These are phyloP conservation scores for Chloroceryle amazona DNA, from an alignment of 2,797 vertebrate species.

Conservation along the genomic window DNA sequence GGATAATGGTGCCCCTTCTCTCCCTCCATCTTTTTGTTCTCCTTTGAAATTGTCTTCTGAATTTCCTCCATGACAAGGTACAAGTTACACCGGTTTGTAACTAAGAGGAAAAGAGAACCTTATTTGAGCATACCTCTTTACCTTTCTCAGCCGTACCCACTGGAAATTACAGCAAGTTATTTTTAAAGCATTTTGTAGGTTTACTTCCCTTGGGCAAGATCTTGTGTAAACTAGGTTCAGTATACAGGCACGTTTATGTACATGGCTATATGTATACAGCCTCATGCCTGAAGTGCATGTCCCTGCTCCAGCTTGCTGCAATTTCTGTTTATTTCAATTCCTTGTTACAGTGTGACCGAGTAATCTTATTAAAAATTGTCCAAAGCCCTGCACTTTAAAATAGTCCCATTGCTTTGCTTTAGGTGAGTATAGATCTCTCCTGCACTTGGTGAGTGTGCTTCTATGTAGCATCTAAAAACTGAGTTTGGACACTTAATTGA, in stretches of 20 bases:
- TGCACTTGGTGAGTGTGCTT: not conserved
- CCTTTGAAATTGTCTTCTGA: not conserved
- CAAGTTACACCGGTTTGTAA: not conserved
- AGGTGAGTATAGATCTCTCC: not conserved
- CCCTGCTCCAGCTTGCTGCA: not conserved
- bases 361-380: not conserved
- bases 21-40: not conserved
- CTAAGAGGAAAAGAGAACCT: not conserved
- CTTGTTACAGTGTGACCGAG: not conserved
- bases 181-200: not conserved
- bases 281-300: not conserved
- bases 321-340: not conserved
- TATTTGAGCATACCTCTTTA: not conserved
- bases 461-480: not conserved
- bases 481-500: not conserved
- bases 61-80: not conserved
- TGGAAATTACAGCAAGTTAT: not conserved
- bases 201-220: not conserved
- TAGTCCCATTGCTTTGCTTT: not conserved
- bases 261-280: not conserved
- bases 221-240: not conserved
- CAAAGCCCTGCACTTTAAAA: not conserved
- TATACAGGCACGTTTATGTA: fast-evolving
- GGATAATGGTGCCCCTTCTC: not conserved
- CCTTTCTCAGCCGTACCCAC: not conserved